Percentiles rank a stretch among this genome's conserved stretches.
Evolutionary conservation across 2,888 invertebrate genomes (phyloP).

Genomic region (Cosmia pyralina): DNA sequence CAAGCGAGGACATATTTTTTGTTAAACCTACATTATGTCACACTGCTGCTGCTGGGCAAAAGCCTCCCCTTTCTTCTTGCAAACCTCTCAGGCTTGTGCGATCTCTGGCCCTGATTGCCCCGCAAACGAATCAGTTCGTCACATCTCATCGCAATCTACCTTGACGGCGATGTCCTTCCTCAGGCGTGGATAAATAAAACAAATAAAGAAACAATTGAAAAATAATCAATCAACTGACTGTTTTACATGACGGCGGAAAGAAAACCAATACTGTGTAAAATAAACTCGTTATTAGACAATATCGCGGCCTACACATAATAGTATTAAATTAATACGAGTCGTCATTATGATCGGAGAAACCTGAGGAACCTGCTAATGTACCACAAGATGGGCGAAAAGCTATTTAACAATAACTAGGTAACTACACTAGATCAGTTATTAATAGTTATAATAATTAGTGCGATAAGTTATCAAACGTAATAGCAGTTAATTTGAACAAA

Average conservation of each 20-base stretch:
- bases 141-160: background rate
- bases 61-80: background rate
- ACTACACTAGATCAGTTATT: conserved; percentile 74
- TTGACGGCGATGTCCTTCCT: background rate
- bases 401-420: conserved; percentile 77
- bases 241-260: conserved; percentile 34
- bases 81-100: background rate
- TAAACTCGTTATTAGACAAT: conserved; percentile 74
- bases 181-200: conserved; percentile 2
- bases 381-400: conserved; percentile 48
- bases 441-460: conserved; percentile 77
- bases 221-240: conserved; percentile 26
- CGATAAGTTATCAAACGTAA: conserved; percentile 77
- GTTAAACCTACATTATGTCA: too few relatives aligned
- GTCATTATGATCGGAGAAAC: conserved; percentile 49
- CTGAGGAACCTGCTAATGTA: conserved; percentile 44
- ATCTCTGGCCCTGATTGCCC: background rate
- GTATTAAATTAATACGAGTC: conserved; percentile 57
- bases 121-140: background rate
- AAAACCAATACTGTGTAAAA: conserved; percentile 30
- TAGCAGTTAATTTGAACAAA: conserved; percentile 68
- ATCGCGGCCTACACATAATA: conserved; percentile 80
- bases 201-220: conserved; percentile 11
- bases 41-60: background rate
- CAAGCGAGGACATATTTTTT: background rate